These are phyloP conservation scores for Athalia cordata DNA, from an alignment of 2,888 invertebrate genomes.

Conservation along the genomic window DNA sequence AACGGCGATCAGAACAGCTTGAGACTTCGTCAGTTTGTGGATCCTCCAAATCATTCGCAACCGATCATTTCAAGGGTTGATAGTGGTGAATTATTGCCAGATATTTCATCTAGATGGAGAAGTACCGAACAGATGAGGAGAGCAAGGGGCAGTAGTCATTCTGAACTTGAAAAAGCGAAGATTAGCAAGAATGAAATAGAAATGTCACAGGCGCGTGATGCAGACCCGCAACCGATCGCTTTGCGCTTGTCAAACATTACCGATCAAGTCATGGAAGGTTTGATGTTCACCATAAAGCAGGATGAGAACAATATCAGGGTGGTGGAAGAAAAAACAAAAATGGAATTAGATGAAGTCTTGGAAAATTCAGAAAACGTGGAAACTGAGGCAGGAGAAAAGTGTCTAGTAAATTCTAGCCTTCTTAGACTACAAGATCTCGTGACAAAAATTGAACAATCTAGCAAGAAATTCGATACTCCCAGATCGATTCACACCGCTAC, in stretches of 20 bases:
- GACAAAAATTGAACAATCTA: conserved; percentile 66
- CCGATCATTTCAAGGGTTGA: not conserved
- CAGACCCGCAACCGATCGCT: not conserved
- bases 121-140: conserved; percentile 3
- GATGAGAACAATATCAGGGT: conserved; percentile 66
- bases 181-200: not conserved
- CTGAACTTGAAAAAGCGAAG: not conserved
- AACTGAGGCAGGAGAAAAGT: conserved; percentile 66
- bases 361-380: conserved; percentile 70
- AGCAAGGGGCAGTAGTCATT: not conserved
- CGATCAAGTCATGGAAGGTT: conserved; percentile 70
- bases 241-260: conserved; percentile 68
- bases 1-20: not conserved
- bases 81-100: not conserved
- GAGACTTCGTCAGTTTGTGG: not conserved
- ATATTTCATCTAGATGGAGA: not conserved
- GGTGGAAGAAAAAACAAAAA: conserved; percentile 69
- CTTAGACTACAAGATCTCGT: conserved; percentile 67
- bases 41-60: not conserved
- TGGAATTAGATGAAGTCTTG: conserved; percentile 69
- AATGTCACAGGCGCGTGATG: not conserved
- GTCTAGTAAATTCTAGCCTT: conserved; percentile 68
- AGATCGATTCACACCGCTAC: not conserved
- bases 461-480: not conserved
- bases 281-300: conserved; percentile 71